These are phyloP conservation scores for Amphipoea lucens DNA, from an alignment of 2,888 invertebrate species.

Conservation along the genomic window DNA sequence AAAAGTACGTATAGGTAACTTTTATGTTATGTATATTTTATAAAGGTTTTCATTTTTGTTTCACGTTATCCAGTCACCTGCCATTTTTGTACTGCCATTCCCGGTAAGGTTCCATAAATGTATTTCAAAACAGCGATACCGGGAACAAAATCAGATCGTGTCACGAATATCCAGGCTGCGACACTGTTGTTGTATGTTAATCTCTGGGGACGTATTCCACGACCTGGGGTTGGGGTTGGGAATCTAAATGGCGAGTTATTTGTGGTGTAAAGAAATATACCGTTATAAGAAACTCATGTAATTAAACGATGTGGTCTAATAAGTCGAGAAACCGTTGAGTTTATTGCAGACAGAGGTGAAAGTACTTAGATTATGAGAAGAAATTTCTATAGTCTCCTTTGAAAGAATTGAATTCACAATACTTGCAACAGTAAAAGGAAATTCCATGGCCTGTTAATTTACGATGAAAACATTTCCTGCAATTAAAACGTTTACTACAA, in stretches of 20 bases:
- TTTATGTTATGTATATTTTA: not conserved
- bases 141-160: slow-evolving; percentile 63
- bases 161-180: slow-evolving; percentile 54
- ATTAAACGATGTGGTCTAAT: not conserved
- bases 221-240: slow-evolving; percentile 1
- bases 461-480: slow-evolving; percentile 20
- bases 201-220: slow-evolving; percentile 60
- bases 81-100: slow-evolving; percentile 9
- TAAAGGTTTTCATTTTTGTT: not conserved
- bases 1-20: not conserved
- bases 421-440: slow-evolving; percentile 5
- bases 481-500: slow-evolving; percentile 10
- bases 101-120: slow-evolving; percentile 23
- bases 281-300: not conserved
- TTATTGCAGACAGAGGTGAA: not conserved
- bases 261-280: not conserved
- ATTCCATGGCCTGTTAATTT: slow-evolving; percentile 31
- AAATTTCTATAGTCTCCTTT: not conserved
- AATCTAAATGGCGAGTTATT: slow-evolving; percentile 13
- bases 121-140: slow-evolving; percentile 59
- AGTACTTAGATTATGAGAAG: not conserved
- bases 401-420: slow-evolving; percentile 6
- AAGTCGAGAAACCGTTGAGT: not conserved
- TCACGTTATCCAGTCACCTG: slow-evolving; percentile 9
- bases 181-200: slow-evolving; percentile 63